These are phyloP conservation scores for Blastomussa wellsi DNA, from an alignment of 92 coral and sea anemone species.

Conservation along the genomic window DNA sequence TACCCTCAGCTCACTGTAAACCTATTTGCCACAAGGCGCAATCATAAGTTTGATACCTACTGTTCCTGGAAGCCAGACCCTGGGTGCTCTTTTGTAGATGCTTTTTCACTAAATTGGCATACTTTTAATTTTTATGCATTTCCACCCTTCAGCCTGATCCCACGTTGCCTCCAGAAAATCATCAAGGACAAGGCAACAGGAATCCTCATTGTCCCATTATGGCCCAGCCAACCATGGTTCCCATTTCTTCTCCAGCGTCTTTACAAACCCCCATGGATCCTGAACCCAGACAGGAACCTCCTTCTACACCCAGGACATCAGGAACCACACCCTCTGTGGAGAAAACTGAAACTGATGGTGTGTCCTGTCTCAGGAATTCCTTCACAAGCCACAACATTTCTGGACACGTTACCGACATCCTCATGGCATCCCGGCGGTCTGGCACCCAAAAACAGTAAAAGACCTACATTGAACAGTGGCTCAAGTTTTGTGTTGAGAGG, in stretches of 20 bases:
- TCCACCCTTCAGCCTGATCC: conserved; percentile 52
- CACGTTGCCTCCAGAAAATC: conserved; percentile 24
- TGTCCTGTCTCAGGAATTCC: conserved; percentile 59
- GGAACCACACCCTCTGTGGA: too few species aligned
- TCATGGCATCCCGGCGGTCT: conserved; percentile 51
- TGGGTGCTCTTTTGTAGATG: background rate
- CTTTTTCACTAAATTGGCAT: conserved; percentile 30
- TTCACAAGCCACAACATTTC: conserved; percentile 46
- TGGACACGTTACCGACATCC: conserved; percentile 45
- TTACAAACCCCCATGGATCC: conserved; percentile 32
- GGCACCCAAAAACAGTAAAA: conserved; percentile 62
- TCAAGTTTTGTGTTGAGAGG: conserved; percentile 61
- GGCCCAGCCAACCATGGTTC: conserved; percentile 52
- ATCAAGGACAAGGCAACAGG: conserved; percentile 21
- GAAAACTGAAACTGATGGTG: conserved; percentile 45
- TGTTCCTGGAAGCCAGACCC: background rate
- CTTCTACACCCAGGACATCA: conserved; percentile 48
- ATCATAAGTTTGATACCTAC: background rate
- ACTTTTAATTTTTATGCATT: conserved; percentile 36
- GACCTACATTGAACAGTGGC: conserved; percentile 61
- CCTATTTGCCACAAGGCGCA: background rate
- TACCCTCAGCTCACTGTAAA: too few species aligned
- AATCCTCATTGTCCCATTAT: conserved; percentile 28
- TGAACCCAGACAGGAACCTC: conserved; percentile 22
- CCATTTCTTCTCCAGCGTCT: too few species aligned